These are phyloP conservation scores for Apamea crenata DNA, from an alignment of 2,888 invertebrate genomes.

Conservation along the genomic window DNA sequence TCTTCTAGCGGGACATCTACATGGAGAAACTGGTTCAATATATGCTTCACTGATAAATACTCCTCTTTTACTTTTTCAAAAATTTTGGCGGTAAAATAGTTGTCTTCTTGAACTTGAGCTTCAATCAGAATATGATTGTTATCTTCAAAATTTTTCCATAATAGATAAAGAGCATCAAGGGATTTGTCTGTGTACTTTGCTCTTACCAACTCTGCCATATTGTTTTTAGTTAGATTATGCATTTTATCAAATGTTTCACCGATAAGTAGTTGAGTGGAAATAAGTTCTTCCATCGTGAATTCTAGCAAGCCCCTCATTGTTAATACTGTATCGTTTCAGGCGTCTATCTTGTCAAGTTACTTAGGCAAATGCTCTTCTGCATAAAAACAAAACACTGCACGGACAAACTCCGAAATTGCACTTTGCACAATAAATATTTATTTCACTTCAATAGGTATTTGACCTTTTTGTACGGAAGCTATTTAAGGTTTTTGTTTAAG, in stretches of 20 bases:
- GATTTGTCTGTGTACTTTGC: conserved; percentile 11
- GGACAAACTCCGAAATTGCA: not conserved
- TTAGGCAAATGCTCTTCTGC: not conserved
- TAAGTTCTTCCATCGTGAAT: conserved; percentile 29
- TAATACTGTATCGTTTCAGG: not conserved
- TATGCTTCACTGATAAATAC: not conserved
- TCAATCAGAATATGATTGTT: conserved; percentile 21
- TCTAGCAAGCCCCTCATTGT: conserved; percentile 37
- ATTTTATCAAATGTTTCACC: conserved; percentile 28
- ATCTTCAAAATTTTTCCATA: conserved; percentile 40
- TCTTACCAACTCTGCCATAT: conserved; percentile 3
- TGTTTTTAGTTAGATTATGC: not conserved
- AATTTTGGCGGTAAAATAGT: conserved; percentile 23
- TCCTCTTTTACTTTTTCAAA: conserved; percentile 24
- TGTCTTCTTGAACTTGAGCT: conserved; percentile 20
- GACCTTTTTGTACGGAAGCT: no score
- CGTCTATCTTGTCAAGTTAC: not conserved
- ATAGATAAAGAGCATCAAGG: not conserved
- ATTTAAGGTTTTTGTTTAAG: not conserved
- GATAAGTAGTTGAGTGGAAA: conserved; percentile 36
- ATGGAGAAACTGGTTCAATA: not conserved
- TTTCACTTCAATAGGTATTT: not conserved
- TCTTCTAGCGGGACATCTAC: not conserved
- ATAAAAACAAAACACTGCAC: not conserved
- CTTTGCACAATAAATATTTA: not conserved